These are phyloP conservation scores for Pelvicachromis taeniatus DNA, from an alignment of 2,113 vertebrate species.

Conservation along the genomic window DNA sequence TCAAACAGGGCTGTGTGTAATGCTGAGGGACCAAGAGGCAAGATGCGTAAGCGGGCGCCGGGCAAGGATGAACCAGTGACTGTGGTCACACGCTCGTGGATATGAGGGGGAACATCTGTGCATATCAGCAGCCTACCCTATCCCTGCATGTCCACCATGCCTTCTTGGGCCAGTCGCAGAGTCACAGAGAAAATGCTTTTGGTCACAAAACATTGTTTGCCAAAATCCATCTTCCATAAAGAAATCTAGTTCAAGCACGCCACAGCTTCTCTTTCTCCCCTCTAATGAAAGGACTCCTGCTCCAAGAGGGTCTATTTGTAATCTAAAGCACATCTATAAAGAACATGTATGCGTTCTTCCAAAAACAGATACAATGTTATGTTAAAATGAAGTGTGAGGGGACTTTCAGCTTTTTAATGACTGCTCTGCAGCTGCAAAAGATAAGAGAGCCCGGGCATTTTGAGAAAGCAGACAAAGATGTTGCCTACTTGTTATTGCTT, in stretches of 20 bases:
- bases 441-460: neutral
- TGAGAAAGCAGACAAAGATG: neutral
- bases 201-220: neutral
- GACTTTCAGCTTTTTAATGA: neutral
- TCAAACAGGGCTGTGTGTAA: conserved; percentile 59
- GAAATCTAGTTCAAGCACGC: neutral
- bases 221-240: neutral
- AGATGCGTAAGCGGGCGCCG: conserved; percentile 30
- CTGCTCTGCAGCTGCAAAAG: neutral
- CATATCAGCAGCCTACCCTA: conserved; percentile 43
- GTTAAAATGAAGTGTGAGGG: neutral
- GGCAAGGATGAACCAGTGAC: conserved; percentile 48
- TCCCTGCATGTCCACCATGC: conserved; percentile 43
- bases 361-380: neutral
- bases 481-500: neutral
- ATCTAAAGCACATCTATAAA: neutral
- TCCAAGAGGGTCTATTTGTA: neutral
- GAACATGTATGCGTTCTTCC: neutral
- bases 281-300: neutral
- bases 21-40: conserved; percentile 46
- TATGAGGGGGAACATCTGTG: conserved; percentile 72
- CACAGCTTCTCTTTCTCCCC: neutral
- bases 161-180: conserved; percentile 14
- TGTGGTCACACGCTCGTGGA: conserved; percentile 61
- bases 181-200: conserved; percentile 9